These are phyloP conservation scores for Opisthocomus hoazin DNA, from an alignment of 2,113 vertebrate species.

Conservation along the genomic window DNA sequence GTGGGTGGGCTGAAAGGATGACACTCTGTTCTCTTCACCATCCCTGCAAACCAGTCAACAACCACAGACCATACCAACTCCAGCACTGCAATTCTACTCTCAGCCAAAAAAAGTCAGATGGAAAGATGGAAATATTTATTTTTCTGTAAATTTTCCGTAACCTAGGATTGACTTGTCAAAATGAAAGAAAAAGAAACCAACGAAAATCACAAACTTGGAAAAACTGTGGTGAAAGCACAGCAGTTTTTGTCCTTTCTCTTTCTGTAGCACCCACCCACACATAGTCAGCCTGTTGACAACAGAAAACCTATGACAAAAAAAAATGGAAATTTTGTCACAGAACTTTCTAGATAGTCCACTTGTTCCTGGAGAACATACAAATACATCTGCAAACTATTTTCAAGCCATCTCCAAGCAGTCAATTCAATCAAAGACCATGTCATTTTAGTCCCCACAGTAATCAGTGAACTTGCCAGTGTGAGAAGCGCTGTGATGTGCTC, in stretches of 20 bases:
- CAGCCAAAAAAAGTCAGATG: not conserved
- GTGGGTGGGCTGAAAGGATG: not conserved
- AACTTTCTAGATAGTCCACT: not conserved
- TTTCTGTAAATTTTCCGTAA: not conserved
- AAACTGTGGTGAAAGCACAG: not conserved
- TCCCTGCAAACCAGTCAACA: not conserved
- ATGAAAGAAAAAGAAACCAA: not conserved
- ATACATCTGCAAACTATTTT: not conserved
- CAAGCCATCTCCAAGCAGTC: no score
- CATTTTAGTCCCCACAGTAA: not conserved
- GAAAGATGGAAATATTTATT: not conserved
- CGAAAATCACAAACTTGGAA: not conserved
- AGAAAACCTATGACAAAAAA: not conserved
- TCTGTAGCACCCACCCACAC: not conserved
- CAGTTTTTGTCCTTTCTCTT: not conserved
- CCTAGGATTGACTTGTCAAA: not conserved
- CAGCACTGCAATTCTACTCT: not conserved
- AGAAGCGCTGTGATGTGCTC: not conserved
- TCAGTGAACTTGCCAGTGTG: not conserved
- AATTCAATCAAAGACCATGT: not conserved
- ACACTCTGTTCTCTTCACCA: not conserved
- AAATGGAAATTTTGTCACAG: not conserved
- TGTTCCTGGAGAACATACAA: not conserved
- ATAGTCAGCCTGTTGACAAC: not conserved
- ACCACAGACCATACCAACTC: not conserved